phyloP scores from a whole-genome alignment of 2,888 invertebrate species.

The Agriotes lineatus region DNA sequence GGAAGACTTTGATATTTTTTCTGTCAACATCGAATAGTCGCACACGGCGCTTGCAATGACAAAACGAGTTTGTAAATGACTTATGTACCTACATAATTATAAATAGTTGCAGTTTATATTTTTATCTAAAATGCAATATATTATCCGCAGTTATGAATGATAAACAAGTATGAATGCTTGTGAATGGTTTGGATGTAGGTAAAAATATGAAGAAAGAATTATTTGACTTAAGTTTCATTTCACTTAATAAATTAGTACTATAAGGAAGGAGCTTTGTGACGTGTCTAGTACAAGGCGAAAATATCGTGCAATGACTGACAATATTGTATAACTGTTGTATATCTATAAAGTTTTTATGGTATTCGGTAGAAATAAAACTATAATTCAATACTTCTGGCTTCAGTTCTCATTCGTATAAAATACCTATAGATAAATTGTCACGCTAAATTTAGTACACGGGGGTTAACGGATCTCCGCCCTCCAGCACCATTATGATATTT shows the following conservation, averaged over 20 bases:
- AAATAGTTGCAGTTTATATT: no score
- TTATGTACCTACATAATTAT: no score
- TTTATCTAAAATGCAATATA: no score
- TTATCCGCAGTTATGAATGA: no score
- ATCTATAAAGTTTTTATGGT: constrained; percentile 44
- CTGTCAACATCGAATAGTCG: no score
- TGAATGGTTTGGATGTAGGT: neutral
- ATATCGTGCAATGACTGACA: constrained; percentile 46
- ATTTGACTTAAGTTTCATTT: neutral
- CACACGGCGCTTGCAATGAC: no score
- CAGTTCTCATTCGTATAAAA: no score
- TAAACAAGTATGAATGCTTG: no score
- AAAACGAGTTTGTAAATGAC: no score
- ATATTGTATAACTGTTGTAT: constrained; percentile 44
- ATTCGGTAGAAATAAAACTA: constrained; percentile 40
- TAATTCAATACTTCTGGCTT: no score
- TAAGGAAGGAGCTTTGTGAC: constrained; percentile 30
- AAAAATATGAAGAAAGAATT: neutral
- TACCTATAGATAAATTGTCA: no score
- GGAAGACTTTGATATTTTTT: no score
- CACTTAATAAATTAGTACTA: neutral
- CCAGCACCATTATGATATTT: constrained; percentile 83
- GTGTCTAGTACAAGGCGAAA: constrained; percentile 39
- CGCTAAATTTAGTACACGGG: constrained; percentile 70
- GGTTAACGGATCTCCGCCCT: constrained; percentile 78